Percentiles rank a stretch among this genome's conserved stretches.
phyloP scores from a whole-genome alignment of 1,140 invertebrate species.

The Drosophila cardini region DNA sequence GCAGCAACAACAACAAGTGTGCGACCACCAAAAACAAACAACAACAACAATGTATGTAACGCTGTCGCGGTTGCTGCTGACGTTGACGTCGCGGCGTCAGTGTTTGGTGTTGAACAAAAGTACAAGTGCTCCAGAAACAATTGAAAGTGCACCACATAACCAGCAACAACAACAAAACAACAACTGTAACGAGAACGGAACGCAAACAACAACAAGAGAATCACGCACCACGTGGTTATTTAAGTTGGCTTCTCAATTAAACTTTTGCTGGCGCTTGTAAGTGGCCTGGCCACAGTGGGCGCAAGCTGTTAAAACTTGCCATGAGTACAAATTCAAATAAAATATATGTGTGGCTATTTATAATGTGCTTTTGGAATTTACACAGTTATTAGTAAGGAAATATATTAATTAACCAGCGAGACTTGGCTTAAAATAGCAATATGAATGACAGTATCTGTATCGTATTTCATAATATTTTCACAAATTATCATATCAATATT shows the following conservation, averaged over 20 bases:
- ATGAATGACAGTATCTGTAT: not conserved
- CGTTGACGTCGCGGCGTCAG: constrained; percentile 8
- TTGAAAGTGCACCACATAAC: constrained; percentile 43
- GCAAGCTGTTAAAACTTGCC: not conserved
- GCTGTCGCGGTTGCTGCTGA: not conserved
- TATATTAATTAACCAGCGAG: not conserved
- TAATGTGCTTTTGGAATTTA: not conserved
- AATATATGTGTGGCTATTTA: not conserved
- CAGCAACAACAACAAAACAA: constrained; percentile 36
- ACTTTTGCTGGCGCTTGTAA: constrained; percentile 59
- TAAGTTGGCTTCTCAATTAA: constrained; percentile 72
- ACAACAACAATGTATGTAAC: constrained; percentile 22
- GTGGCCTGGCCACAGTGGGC: constrained; percentile 40
- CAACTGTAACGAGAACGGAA: not conserved
- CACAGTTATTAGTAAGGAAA: not conserved
- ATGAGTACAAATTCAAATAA: not conserved
- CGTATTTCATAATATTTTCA: not conserved
- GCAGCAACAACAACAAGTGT: constrained; percentile 35
- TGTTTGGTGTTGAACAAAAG: constrained; percentile 38
- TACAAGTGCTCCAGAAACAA: constrained; percentile 53
- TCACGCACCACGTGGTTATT: constrained; percentile 73
- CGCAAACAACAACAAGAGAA: constrained; percentile 27
- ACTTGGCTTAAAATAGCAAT: not conserved
- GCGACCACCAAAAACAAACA: constrained; percentile 29
- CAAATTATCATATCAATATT: not conserved